Percentiles rank a stretch among this genome's conserved stretches.
These are phyloP conservation scores for Calycopis cecrops DNA, from an alignment of 1,140 invertebrate genomes.

Conservation along the genomic window DNA sequence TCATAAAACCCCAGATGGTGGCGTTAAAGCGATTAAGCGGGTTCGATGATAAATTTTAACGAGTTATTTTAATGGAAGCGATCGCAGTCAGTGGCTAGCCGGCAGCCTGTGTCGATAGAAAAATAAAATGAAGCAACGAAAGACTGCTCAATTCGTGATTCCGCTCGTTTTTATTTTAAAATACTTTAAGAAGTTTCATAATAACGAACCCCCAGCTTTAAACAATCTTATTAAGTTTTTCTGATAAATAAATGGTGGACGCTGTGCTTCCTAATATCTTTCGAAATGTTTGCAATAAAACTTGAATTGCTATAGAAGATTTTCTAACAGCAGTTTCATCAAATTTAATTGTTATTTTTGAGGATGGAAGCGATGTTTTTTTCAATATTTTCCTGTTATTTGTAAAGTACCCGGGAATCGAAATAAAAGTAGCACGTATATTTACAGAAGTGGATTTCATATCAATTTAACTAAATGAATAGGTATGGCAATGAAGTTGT, in stretches of 20 bases:
- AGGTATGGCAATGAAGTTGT: no score
- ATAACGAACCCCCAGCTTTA: slow-evolving; percentile 7
- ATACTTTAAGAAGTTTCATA: slow-evolving; percentile 17
- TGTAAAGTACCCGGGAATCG: no score
- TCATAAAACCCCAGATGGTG: slow-evolving; percentile 74
- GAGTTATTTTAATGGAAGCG: slow-evolving; percentile 74
- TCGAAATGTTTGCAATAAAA: slow-evolving; percentile 10
- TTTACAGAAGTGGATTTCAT: no score
- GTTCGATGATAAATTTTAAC: slow-evolving; percentile 74
- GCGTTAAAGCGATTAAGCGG: slow-evolving; percentile 73
- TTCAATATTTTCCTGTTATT: no score
- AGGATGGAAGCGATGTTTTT: no score
- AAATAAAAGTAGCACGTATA: no score
- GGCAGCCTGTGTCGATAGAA: slow-evolving; percentile 67
- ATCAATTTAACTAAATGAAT: no score
- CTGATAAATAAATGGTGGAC: slow-evolving; percentile 9
- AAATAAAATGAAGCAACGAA: slow-evolving; percentile 66
- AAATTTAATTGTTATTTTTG: slow-evolving; percentile 8
- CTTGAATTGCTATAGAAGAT: background rate
- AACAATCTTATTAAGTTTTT: slow-evolving; percentile 15
- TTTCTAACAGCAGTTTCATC: slow-evolving; percentile 6
- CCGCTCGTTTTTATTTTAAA: slow-evolving; percentile 33
- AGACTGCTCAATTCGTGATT: slow-evolving; percentile 51
- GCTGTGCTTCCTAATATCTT: slow-evolving; percentile 10
- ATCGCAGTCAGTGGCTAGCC: slow-evolving; percentile 68